Base-by-base conservation (phyloP, 2,113 vertebrate species). In the Silurus glanis region DNA sequence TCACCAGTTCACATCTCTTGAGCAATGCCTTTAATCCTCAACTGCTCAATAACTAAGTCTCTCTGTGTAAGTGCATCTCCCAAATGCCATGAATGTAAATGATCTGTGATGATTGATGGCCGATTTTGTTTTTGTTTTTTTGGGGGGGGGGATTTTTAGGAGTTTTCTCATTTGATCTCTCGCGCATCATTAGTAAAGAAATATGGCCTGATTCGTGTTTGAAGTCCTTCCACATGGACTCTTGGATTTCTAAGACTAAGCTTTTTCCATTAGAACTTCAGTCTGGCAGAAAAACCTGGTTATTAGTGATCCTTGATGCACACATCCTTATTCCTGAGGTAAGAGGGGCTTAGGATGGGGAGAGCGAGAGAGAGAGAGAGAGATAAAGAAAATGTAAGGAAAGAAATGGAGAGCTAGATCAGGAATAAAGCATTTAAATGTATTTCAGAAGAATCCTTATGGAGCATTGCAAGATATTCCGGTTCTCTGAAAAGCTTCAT, bases 181-280 rank as follows among this genome's bases (percentile, higher is more conserved):
- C 3, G 6, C 6, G 10, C 28, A 59, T 47, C 66, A 59, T 72
- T 37, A 25, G 14, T 45, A n/a, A 37, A 47, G 23, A 83, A 61
- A 47, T 9, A 59, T 14, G 51, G n/a, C 19, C 13, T 14, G 66
- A 58, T 59, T 69, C 21, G n/a, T 19, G 55, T 83, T 59, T 59
- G 67, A 83, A n/a, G 53, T 74, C 13, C 53, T 83, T 83, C 82
- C 82, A 83, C 13, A 3, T 83, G 67, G 55, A 59, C 12, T 21
- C 19, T 21, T 58, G 51, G 55, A 74, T 58, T 59, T 16, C 12
- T 45, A 5, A 72, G n/a, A 64, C 51, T 55, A 71, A 83, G 13
- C 61, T 56, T 71, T 83, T 75, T 53, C 37, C 64, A 45, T 83
- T 49, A 21, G 62, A 56, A 56, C n/a, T 16, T 1, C 75, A 9